Evolutionary conservation across 2,113 vertebrate species (phyloP), one percentile per base, ranked within the genome.

Genomic region (Martes martes): DNA sequence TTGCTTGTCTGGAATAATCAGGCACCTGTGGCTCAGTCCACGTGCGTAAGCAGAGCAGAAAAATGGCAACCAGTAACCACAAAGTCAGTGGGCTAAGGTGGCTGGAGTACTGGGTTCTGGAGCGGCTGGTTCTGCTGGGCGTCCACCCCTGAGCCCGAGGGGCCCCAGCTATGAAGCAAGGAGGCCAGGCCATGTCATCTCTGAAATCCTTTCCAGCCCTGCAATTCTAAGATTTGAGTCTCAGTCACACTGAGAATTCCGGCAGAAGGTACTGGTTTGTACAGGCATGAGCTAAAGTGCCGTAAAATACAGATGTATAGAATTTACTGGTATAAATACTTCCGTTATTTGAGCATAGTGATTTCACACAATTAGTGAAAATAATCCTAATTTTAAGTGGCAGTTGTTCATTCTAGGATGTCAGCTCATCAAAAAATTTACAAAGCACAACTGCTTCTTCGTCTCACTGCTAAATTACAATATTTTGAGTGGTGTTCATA

Each of bases 401-500:
- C 7, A 89, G 78, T 52, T 74, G 76, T 36, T 82, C 33, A 94
- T 80, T 67, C 74, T 3, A 87, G 63, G 67, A 74, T n/a, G 7
- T 71, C 86, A 93, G 65, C 36, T 93, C 42, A 88, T 55, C 45
- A 91, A 61, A 82, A 96, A 80, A 39, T 23, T 52, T 50, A 78
- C 50, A 61, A 88, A 92, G n/a, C 11, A 92, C 39, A 89, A 74
- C 1, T 18, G 19, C 24, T 67, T 39, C 81, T 96, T 52, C 73
- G 79, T 63, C 79, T 14, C 4, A 21, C 33, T 47, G 13, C 36
- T 61, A 31, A 36, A 15, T 57, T 50, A 78, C 1, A 31, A 11
- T 24, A 52, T 78, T 94, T 10, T n/a, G 57, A 88, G 61, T 36
- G 45, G 16, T 28, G 23, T 23, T 83, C 88, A 2, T 2, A 16